These are phyloP conservation scores for Parus major DNA, from an alignment of 2,113 vertebrate genomes.

Conservation along the genomic window DNA sequence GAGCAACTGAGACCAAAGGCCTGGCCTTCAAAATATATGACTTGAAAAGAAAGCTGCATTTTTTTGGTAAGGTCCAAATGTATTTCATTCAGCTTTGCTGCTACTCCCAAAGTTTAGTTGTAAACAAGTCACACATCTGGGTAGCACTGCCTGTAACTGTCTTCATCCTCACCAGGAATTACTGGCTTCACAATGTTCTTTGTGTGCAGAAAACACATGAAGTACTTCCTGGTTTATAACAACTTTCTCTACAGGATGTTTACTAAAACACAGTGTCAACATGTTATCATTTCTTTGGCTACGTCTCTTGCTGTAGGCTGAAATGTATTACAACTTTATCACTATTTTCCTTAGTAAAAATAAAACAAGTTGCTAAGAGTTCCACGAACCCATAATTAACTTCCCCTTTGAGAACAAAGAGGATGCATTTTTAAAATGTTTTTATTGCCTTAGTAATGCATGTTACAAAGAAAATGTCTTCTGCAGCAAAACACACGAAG, in stretches of 20 bases:
- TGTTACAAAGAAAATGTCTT: neutral
- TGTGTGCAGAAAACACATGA: neutral
- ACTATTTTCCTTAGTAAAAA: neutral
- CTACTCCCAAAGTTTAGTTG: neutral
- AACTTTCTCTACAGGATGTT: neutral
- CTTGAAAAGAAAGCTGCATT: constrained; percentile 40
- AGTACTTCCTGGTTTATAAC: neutral
- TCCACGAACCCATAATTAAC: neutral
- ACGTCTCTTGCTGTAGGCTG: neutral
- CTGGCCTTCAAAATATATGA: constrained; percentile 26
- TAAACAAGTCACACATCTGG: constrained; percentile 59
- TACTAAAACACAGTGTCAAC: neutral
- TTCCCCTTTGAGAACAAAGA: neutral
- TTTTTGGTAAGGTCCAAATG: constrained; percentile 50
- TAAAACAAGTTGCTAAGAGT: neutral
- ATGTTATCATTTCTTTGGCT: neutral
- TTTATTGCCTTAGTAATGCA: constrained; percentile 12
- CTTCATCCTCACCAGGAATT: neutral
- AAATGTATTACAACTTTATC: neutral
- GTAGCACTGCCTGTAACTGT: neutral
- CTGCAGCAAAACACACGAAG: neutral
- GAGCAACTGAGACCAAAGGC: constrained; percentile 41
- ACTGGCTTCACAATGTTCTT: neutral
- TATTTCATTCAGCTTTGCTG: constrained; percentile 28
- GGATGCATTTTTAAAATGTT: neutral